phyloP scores from a whole-genome alignment of 2,113 vertebrate genomes.

The Butorides virescens region DNA sequence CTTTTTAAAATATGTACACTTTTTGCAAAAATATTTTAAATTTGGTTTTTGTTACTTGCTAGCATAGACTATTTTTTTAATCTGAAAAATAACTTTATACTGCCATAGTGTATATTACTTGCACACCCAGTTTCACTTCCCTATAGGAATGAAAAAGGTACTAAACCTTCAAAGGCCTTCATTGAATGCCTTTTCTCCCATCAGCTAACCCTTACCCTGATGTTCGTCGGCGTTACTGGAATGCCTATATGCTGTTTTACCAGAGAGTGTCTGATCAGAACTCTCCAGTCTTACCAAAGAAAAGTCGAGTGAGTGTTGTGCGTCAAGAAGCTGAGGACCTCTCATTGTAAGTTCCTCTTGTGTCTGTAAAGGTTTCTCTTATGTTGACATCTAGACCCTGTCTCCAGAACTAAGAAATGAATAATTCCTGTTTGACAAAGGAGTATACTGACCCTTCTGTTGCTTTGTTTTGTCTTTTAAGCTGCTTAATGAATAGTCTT shows the following conservation, averaged over 20 bases:
- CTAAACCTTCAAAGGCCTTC: neutral
- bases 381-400: accelerated
- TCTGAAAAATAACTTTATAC: neutral
- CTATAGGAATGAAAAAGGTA: neutral
- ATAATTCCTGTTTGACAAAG: neutral
- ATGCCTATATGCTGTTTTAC: constrained; percentile 99
- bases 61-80: neutral
- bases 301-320: constrained; percentile 95
- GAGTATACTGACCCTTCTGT: neutral
- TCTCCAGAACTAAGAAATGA: neutral
- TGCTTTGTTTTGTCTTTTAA: neutral
- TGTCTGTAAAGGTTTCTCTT: neutral
- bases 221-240: constrained; percentile 95
- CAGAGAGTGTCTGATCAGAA: constrained; percentile 96
- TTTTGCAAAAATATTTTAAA: neutral
- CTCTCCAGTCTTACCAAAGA: constrained; percentile 95
- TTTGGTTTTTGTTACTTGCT: accelerated
- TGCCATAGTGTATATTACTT: neutral
- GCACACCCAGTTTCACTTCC: neutral
- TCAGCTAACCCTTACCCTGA: constrained; percentile 96
- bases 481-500: neutral
- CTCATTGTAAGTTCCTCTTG: constrained; percentile 82
- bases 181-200: neutral
- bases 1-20: neutral
- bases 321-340: constrained; percentile 96